phyloP scores from a whole-genome alignment of 2,113 vertebrate species.

The Chaetops frenatus region DNA sequence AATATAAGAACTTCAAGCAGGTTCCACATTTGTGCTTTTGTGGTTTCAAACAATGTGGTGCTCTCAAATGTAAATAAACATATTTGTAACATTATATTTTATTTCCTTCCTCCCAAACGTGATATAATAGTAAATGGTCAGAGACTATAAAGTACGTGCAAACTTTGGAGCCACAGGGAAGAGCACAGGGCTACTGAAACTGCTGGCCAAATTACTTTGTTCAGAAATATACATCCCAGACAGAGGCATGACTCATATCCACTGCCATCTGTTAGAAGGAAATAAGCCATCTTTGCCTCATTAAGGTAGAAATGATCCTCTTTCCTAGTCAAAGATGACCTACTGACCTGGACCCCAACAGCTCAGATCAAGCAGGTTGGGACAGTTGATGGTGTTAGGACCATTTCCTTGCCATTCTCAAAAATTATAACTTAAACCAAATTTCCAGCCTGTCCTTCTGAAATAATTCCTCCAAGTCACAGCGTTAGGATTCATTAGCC shows the following conservation, averaged over 20 bases:
- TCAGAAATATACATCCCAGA: not conserved
- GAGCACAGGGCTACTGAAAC: not conserved
- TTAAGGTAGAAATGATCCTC: constrained; percentile 45
- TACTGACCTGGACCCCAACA: constrained; percentile 22
- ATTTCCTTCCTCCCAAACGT: not conserved
- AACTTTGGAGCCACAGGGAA: not conserved
- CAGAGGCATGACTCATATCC: constrained; percentile 31
- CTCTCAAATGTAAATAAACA: not conserved
- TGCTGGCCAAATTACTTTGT: not conserved
- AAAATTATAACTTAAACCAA: not conserved
- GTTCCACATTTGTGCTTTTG: not conserved
- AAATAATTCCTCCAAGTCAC: not conserved
- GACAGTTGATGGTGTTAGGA: not conserved
- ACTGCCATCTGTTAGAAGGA: constrained; percentile 10
- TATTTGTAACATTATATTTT: not conserved
- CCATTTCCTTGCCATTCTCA: not conserved
- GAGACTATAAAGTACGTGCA: not conserved
- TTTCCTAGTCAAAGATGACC: constrained; percentile 24
- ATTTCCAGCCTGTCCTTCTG: not conserved
- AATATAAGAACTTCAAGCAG: not conserved
- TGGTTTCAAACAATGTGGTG: not conserved
- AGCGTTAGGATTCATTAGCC: not conserved
- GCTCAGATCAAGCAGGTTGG: not conserved
- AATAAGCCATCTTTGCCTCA: constrained; percentile 52
- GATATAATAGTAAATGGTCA: not conserved